Evolutionary conservation across 2,113 vertebrate genomes (phyloP), one percentile per base, ranked within the genome.

Genomic region (Rhegmatorhina hoffmannsi): DNA sequence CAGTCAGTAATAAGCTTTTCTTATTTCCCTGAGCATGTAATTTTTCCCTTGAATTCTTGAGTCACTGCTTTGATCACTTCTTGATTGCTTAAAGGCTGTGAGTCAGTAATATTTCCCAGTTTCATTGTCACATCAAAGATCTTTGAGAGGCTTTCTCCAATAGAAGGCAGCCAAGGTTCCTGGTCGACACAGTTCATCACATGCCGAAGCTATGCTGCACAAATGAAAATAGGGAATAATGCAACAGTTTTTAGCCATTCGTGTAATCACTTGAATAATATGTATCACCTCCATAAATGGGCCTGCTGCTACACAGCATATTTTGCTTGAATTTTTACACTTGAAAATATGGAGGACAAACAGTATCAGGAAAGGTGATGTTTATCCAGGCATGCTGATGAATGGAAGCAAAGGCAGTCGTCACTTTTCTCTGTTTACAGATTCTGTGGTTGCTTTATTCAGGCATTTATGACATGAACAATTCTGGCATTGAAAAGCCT

Each of bases 1-100:
- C 68, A 82, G 90, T 55, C 11, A 78, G 82, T 90, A 95, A 95
- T 91, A 94, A 79, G 79, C 43, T 73, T 93, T 96, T 90, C 90
- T 96, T 94, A 75, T 92, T 91, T 96, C 82, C 95, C 92, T 96
- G 92, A 97, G 95, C 69, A 94, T 94, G 58, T 94, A 96, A 94
- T 91, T 95, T 93, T 93, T 28, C 78, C 90, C 93, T 74, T 87
- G 72, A 95, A 89, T 92, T 96, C 92, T 92, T 82, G 82, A 95
- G 87, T 78, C 73, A 95, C 83, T 85, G 89, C 96, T 70, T 87
- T 95, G 94, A 97, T 91, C 74, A 94, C 86, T 95, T 94, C 87
- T 84, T 93, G 91, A 96, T 97, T 89, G 96, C 92, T 97, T 97
- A 96, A 96, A 97, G 93, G 77, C 79, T 94, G 79, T 93, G 95